These are phyloP conservation scores for Tetramorium bicarinatum DNA, from an alignment of 2,888 invertebrate species.

Conservation along the genomic window DNA sequence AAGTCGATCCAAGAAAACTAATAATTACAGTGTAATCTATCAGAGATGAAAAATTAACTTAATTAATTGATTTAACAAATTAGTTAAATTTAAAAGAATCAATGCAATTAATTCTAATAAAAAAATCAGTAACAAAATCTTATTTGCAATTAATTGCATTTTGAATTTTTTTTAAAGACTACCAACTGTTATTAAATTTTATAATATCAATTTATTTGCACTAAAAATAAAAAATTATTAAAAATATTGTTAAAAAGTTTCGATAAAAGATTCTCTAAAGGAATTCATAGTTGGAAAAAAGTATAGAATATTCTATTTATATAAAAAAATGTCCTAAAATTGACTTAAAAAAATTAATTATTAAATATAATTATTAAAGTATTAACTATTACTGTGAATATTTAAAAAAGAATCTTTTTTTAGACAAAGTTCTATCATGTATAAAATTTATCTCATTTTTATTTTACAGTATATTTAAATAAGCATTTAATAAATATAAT, in stretches of 20 bases:
- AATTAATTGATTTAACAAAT: not conserved
- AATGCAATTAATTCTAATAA: not conserved
- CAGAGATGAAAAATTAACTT: not conserved
- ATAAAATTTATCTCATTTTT: not conserved
- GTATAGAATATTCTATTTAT: not conserved
- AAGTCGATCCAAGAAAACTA: not conserved
- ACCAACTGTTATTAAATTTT: constrained; percentile 1
- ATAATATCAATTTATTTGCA: not conserved
- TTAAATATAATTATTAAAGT: not conserved
- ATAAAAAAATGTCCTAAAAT: not conserved
- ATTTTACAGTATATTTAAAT: not conserved
- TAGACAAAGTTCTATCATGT: not conserved
- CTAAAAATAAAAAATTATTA: not conserved
- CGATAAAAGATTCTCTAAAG: not conserved
- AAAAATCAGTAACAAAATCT: not conserved
- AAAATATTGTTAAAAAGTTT: not conserved
- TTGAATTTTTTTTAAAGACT: not conserved
- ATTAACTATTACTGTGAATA: not conserved
- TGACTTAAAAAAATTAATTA: not conserved
- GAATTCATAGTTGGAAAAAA: not conserved
- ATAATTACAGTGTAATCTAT: not conserved
- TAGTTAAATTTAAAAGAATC: not conserved
- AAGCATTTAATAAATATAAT: constrained; percentile 24
- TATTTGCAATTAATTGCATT: not conserved
- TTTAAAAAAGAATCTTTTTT: not conserved